A percentile compares a stretch with the other conserved stretches of the same genome.
Conservation (phyloP, 2,113 vertebrate genomes). For the Pangasianodon gigas region DNA sequence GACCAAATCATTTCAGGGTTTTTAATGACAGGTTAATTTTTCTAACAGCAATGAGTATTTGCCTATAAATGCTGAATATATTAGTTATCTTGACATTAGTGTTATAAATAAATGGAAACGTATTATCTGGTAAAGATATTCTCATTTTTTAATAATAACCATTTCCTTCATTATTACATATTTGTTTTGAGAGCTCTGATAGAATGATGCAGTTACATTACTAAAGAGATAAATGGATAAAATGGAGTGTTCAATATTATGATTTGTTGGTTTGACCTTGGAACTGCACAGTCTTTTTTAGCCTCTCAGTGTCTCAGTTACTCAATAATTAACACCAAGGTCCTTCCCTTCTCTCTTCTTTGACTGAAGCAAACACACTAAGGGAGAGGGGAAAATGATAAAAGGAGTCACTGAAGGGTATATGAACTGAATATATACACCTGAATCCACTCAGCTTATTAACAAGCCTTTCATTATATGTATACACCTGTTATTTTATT, state of each 20-base stretch:
- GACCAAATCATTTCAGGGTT: slow-evolving; percentile 27
- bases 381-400: not conserved
- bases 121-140: not conserved
- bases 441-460: not conserved
- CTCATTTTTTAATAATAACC: not conserved
- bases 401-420: not conserved
- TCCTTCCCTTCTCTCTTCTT: slow-evolving; percentile 41
- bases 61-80: slow-evolving; percentile 2
- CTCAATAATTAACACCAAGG: slow-evolving; percentile 57
- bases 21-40: slow-evolving; percentile 33
- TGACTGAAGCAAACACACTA: slow-evolving; percentile 30
- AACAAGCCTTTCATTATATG: not conserved
- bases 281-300: slow-evolving; percentile 2
- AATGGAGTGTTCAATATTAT: not conserved
- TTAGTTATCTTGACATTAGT: not conserved
- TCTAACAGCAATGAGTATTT: slow-evolving; percentile 13
- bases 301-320: slow-evolving; percentile 41
- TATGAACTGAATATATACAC: slow-evolving; percentile 17
- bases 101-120: not conserved
- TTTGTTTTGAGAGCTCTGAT: not conserved
- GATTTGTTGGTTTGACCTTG: slow-evolving; percentile 31
- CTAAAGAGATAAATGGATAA: slow-evolving; percentile 9
- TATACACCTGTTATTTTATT: not conserved
- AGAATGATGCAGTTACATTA: not conserved
- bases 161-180: not conserved